Evolutionary conservation across 2,797 vertebrate species (phyloP), one percentile per base, ranked within the genome.

Genomic region (Poecile montanus): DNA sequence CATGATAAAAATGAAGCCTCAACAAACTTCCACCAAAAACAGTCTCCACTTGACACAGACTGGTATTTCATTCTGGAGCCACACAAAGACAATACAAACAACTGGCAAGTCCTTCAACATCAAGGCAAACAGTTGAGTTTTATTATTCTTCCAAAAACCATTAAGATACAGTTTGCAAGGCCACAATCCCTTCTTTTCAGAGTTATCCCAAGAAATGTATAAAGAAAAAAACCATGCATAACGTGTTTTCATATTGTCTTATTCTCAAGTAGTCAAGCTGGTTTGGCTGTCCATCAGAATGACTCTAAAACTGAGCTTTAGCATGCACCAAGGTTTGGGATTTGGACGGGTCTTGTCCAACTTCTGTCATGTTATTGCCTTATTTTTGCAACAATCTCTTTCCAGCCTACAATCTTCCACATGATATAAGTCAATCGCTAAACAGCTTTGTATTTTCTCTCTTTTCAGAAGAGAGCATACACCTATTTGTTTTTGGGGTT

Each of bases 71-170:
- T 60, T 70, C 71, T 74, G 85, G 78, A 95, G 74, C 67, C 67
- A 89, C 13, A 91, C 9, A 13, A 92, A 91, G 92, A 88, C 84
- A 87, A 91, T 13, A 93, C 86, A 96, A 94, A 94, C 71, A 94
- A 88, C 32, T 22, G 7, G 38, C 10, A 77, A 93, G 94, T 82
- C 88, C 94, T 95, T 95, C 94, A 83, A 50, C 26, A 70, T 44
- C 56, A 89, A 79, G 77, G 71, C 63, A 85, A 86, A 65, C 16
- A 84, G 25, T 0, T 71, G 25, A 47, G 11, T 10, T 86, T 82
- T 88, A 66, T 67, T 90, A 48, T n/a, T 71, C 26, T 85, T 66
- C 71, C 27, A 51, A 70, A 91, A 51, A 29, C 2, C 45, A 77
- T 23, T 51, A 77, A 76, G 83, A 92, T n/a, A 74, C 18, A 47